Evolutionary conservation across 2,113 vertebrate genomes (phyloP), one percentile per base, ranked within the genome.

Genomic region (Urocynchramus pylzowi): DNA sequence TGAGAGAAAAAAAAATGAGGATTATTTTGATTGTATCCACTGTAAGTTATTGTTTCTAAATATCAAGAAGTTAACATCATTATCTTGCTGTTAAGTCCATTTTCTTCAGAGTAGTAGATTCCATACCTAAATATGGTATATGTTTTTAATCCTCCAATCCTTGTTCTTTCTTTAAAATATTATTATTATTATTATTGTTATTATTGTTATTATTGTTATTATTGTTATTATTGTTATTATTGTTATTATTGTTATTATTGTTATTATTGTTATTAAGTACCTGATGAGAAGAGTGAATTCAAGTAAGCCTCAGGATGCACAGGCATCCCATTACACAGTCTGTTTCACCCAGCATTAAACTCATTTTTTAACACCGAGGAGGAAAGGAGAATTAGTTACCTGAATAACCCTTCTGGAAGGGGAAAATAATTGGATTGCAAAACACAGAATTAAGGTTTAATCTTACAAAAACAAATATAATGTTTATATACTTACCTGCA

Each of bases 1-100:
- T 8, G 26, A 22, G 5, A 64, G 8, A 10, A 4, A 16, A 69
- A 69, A 78, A 75, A 57, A 59, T 0, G 0, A 17, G 11, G 8
- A 54, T 49, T 33, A 52, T 63, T 74, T 57, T 11, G 1, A 18
- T 41, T 49, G 5, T 33, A 65, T 69, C 28, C 15, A 52, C 12
- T 60, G 19, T 45, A 77, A 60, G 77, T 76, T 1, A 69, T 24
- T 70, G 63, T 47, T 69, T 87, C 37, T 49, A 77, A 77, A 47
- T 39, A 82, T 12, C 28, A 71, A 57, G 2, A 28, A 31, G 39
- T 73, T 60, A 74, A 26, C 47, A 74, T 7, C 11, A 33, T 71
- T 79, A 83, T 13, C 33, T 71, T 68, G 23, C 49, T 54, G 42
- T 41, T 86, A 68, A 45, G 35, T 63, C 3, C 13, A 28, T 67